Evolutionary conservation across 2,888 invertebrate genomes (phyloP), one percentile per base, ranked within the genome.

Genomic region (Tetragnatha montana): DNA sequence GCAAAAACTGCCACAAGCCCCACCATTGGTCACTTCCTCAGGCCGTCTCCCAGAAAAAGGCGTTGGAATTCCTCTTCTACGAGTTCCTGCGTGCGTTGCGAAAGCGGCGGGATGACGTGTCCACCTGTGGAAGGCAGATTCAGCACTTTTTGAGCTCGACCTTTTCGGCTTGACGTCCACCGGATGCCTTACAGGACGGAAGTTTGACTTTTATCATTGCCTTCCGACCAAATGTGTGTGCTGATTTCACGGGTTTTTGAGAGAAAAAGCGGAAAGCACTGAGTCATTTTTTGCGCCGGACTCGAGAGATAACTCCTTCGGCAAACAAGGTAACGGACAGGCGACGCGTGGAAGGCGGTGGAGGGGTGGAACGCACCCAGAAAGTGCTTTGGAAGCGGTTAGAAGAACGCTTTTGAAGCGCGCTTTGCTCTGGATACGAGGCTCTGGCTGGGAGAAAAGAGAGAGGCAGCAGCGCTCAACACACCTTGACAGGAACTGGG

Each of bases 161-260:
- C 85, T 89, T 89, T 85, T 89, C 85, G 60, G 35, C 85, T 81
- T 81, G 76, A 85, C 85, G 89, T 89, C 89, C 89, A 89, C 89
- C 89, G 89, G 89, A 89, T 85, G 89, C 81, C 74, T n/a, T 85
- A 81, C 89, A 89, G 89, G 89, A 89, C 85, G 89, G 89, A 89
- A 89, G 89, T 76, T 84, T 89, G 89, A 85, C 89, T 85, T 89
- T 89, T 89, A 85, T 89, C 85, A 76, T 75, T 60, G 84, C 80
- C 70, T 84, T 68, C 76, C 73, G 80, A 84, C 76, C 75, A 75
- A 85, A 89, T 60, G 79, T 85, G 85, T 76, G 75, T 81, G 81
- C 76, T 70, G 81, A 81, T 85, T 89, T 73, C 81, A 60, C 73
- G 71, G 79, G 76, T 85, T 89, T 89, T 89, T 85, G 51, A 73